Base-by-base conservation (phyloP, 1,140 invertebrate genomes). In the Neotoxoptera formosana region DNA sequence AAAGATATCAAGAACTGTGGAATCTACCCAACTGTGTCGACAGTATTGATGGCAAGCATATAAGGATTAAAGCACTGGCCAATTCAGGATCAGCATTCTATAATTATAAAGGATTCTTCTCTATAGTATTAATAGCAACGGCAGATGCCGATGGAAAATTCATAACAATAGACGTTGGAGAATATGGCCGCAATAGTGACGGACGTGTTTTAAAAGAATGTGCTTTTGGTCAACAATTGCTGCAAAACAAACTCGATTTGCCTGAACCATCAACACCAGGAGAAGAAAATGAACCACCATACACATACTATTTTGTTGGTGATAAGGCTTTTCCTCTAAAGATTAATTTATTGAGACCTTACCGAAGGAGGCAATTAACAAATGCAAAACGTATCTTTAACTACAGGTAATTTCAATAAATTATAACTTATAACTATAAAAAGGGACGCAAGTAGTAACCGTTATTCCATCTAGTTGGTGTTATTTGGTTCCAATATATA, bases 21-120 rank as follows among this genome's bases (percentile, higher is more conserved):
- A 76, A 95, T 94, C 95, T 96, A 94, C 95, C 95, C 14, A 94
- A 95, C 89, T 96, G 95, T 94, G 93, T 96, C 51, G 95, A 95
- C 36, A 95, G 95, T 7, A 94, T 96, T 17, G 95, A 96, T 94
- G 95, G 81, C 20, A 83, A 83, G 1, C 81, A 83, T 83, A 83
- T 83, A 83, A 14, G 34, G 14, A 83, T 95, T 20, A 96, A 96
- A 94, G 84, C 60, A 41, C 94, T 94, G 20, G 21, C 36, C 48
- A 87, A 93, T 36, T 93, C 56, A 60, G 94, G 94, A 53, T 94
- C 93, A 34, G 87, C 88, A 56, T 94, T 84, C 87, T 94, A 86
- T 93, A 94, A 94, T 92, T 95, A 93, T 41, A 94, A 94, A 83
- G 56, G 67, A 20, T 94, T 47, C 81, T 94, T 94, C 36, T 94